phyloP scores from a whole-genome alignment of 1,140 invertebrate species.

The Zaprionus davidi region DNA sequence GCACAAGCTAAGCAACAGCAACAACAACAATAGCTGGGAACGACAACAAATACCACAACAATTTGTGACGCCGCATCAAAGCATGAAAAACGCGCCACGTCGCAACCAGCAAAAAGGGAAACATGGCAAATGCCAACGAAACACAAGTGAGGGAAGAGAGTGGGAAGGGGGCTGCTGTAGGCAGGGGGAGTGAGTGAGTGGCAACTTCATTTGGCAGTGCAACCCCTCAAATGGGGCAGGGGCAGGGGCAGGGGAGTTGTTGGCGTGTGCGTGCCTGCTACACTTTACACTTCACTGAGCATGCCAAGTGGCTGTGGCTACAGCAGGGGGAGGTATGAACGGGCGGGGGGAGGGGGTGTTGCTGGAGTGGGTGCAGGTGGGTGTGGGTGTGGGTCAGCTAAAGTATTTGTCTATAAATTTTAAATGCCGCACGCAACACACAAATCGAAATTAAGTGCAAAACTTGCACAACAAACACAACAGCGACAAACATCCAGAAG shows the following conservation, averaged over 20 bases:
- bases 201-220: constrained; percentile 43
- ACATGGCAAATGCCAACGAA: constrained; percentile 46
- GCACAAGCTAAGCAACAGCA: not conserved
- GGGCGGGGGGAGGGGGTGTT: not conserved
- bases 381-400: constrained; percentile 3
- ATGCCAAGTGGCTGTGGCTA: constrained; percentile 49
- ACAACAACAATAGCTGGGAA: constrained; percentile 5
- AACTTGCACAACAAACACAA: constrained; percentile 28
- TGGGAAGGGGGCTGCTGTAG: not conserved
- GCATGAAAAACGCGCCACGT: constrained; percentile 55
- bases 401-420: constrained; percentile 57
- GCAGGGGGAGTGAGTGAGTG: constrained; percentile 16
- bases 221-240: constrained; percentile 10
- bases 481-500: not conserved
- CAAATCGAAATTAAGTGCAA: constrained; percentile 54
- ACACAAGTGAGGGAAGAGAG: not conserved
- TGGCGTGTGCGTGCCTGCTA: constrained; percentile 37
- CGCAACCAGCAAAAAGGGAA: constrained; percentile 46
- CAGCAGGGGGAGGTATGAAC: no score
- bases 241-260: not conserved
- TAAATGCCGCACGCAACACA: constrained; percentile 60
- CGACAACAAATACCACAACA: constrained; percentile 61
- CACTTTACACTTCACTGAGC: constrained; percentile 57
- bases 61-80: constrained; percentile 66
- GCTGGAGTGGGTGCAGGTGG: constrained; percentile 1